These are phyloP conservation scores for Augiades crinisus DNA, from an alignment of 2,888 invertebrate species.

Conservation along the genomic window DNA sequence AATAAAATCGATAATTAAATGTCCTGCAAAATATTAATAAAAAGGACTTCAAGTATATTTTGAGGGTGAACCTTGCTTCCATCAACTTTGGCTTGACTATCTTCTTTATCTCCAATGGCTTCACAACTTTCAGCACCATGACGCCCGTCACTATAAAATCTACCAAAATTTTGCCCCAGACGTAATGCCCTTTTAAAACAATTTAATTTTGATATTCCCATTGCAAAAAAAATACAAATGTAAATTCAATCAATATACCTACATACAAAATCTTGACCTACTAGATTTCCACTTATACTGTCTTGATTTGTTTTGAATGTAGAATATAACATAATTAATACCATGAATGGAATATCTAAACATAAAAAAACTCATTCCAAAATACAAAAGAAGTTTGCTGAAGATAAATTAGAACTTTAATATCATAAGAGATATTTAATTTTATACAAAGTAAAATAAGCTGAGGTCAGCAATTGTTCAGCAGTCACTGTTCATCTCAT, in stretches of 20 bases:
- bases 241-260: constrained; percentile 29
- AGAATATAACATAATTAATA: not conserved
- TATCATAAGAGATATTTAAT: too few relatives aligned
- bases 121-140: not conserved
- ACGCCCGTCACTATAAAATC: constrained; percentile 23
- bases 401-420: not conserved
- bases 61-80: constrained; percentile 40
- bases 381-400: too few relatives aligned
- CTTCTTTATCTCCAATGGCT: not conserved
- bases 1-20: too few relatives aligned
- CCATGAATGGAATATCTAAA: too few relatives aligned
- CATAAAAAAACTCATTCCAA: too few relatives aligned
- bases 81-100: constrained; percentile 27
- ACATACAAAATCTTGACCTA: constrained; percentile 43
- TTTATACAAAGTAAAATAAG: too few relatives aligned
- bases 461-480: too few relatives aligned
- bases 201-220: constrained; percentile 62
- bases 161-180: constrained; percentile 30
- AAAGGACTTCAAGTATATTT: constrained; percentile 1
- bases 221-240: constrained; percentile 47
- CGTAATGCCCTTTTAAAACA: constrained; percentile 41
- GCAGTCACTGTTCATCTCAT: too few relatives aligned
- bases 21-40: too few relatives aligned
- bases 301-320: not conserved
- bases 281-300: constrained; percentile 44